Evolutionary conservation across 2,113 vertebrate species (phyloP).

Genomic region (Leucopsar rothschildi): DNA sequence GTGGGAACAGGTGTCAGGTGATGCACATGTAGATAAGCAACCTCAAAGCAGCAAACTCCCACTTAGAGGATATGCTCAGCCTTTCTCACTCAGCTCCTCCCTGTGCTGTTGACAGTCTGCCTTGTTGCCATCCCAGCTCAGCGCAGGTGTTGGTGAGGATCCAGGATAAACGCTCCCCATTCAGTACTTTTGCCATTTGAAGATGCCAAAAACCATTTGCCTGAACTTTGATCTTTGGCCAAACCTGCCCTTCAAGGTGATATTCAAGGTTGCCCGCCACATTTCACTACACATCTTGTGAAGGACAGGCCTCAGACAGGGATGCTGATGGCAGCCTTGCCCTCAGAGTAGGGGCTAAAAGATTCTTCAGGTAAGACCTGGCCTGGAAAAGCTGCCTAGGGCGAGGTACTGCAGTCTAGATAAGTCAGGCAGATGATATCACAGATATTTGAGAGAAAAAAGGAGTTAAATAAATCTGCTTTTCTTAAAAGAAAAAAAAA

Average conservation of each 20-base stretch:
- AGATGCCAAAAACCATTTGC: neutral
- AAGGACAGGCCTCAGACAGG: neutral
- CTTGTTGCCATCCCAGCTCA: neutral
- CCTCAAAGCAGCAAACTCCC: neutral
- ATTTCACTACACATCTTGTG: neutral
- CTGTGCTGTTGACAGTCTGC: neutral
- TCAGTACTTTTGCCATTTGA: neutral
- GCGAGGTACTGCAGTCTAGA: neutral
- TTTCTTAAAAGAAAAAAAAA: neutral
- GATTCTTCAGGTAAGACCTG: neutral
- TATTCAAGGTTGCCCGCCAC: neutral
- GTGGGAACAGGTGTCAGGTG: neutral
- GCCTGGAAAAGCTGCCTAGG: neutral
- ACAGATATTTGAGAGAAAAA: neutral
- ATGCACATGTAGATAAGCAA: accelerated
- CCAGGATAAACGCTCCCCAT: neutral
- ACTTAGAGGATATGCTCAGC: neutral
- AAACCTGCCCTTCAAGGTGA: neutral
- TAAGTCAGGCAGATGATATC: neutral
- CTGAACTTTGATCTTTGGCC: neutral
- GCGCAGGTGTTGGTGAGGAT: neutral
- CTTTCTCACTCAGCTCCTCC: neutral
- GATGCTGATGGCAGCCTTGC: neutral
- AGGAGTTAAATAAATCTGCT: neutral
- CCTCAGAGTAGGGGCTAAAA: neutral